phyloP scores from a whole-genome alignment of 1,140 invertebrate species.

The Mycetomoellerius zeteki region DNA sequence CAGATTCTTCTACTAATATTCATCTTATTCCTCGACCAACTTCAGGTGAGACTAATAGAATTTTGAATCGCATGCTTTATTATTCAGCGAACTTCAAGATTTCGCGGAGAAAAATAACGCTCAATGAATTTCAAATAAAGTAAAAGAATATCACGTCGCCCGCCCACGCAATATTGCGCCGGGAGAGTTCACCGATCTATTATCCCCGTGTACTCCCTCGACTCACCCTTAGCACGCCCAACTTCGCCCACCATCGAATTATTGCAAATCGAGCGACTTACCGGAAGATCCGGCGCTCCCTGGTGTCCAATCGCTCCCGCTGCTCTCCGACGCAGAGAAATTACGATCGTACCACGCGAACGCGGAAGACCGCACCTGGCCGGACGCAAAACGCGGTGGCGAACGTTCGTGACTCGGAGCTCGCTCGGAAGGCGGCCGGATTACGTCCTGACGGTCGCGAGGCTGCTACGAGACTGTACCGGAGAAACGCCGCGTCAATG shows the following conservation, averaged over 20 bases:
- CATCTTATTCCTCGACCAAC: too few relatives aligned
- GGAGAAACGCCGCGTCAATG: conserved; percentile 70
- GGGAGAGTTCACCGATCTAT: neutral
- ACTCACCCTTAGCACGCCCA: neutral
- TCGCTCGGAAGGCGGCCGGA: neutral
- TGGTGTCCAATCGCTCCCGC: neutral
- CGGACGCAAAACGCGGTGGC: neutral
- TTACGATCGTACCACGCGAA: conserved; percentile 4
- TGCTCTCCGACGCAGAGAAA: neutral
- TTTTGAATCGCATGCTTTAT: too few relatives aligned
- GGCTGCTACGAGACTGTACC: conserved; percentile 56
- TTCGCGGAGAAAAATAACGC: neutral
- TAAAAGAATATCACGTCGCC: too few relatives aligned
- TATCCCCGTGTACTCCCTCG: neutral
- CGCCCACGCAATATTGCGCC: neutral
- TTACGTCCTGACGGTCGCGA: neutral
- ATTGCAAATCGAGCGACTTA: conserved; percentile 40
- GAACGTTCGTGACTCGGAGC: neutral
- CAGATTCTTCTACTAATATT: too few relatives aligned
- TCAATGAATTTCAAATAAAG: neutral
- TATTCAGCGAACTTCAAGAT: neutral
- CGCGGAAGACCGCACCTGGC: conserved; percentile 3
- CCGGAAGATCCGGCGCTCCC: conserved; percentile 45
- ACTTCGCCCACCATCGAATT: conserved; percentile 7
- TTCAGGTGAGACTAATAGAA: too few relatives aligned